phyloP scores from a whole-genome alignment of 2,113 vertebrate species.

The Uria aalge region DNA sequence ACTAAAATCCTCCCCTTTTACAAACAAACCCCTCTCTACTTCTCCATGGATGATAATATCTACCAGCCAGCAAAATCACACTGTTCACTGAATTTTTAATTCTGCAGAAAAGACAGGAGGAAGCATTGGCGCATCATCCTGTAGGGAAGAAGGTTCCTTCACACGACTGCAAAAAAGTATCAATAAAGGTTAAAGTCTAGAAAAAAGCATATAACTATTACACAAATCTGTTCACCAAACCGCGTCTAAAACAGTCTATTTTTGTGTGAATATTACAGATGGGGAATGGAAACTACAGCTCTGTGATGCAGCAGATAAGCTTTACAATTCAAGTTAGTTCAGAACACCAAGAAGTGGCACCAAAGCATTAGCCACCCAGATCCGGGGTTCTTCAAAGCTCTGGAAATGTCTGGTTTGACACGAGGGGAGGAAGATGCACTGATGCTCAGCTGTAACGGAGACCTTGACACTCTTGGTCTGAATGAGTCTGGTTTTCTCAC shows the following conservation, averaged over 20 bases:
- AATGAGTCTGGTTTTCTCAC: not conserved
- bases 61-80: not conserved
- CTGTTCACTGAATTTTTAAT: not conserved
- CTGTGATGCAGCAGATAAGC: not conserved
- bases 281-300: not conserved
- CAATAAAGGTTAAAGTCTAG: not conserved
- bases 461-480: not conserved
- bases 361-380: not conserved
- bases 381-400: not conserved
- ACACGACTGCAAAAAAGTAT: not conserved
- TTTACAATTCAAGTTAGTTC: not conserved
- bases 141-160: not conserved
- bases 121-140: rapidly evolving
- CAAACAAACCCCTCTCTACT: not conserved
- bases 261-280: not conserved
- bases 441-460: not conserved
- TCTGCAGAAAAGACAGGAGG: not conserved
- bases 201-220: not conserved
- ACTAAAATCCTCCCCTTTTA: not conserved
- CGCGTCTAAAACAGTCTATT: not conserved
- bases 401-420: not conserved
- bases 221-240: not conserved
- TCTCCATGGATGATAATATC: not conserved
- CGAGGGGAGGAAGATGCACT: rapidly evolving
- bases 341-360: not conserved